Evolutionary conservation across 1,140 invertebrate species (phyloP).

Genomic region (Agrypnia vestita): DNA sequence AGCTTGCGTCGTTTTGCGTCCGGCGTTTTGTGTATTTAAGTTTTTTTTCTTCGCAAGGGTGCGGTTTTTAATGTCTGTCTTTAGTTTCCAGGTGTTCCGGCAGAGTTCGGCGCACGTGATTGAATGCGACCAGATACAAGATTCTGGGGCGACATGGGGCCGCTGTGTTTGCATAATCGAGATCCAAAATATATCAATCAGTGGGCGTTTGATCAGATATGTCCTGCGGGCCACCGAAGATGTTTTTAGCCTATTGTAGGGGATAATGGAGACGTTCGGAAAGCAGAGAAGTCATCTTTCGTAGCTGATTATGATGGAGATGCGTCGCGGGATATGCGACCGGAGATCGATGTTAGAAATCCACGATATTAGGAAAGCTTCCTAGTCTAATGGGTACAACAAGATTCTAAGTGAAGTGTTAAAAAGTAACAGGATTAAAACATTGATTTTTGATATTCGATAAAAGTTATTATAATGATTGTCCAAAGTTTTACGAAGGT

Average conservation of each 20-base stretch:
- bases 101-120: slow-evolving; percentile 14
- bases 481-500: too few species aligned
- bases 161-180: slow-evolving; percentile 52
- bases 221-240: slow-evolving; percentile 25
- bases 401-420: too few species aligned
- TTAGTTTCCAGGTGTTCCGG: slow-evolving; percentile 43
- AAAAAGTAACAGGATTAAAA: too few species aligned
- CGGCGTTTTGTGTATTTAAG: neutral
- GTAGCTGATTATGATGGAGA: neutral
- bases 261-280: slow-evolving; percentile 35
- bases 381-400: too few species aligned
- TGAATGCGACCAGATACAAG: slow-evolving; percentile 14
- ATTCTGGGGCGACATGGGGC: slow-evolving; percentile 12
- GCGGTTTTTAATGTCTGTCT: slow-evolving; percentile 31
- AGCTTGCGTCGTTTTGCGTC: neutral
- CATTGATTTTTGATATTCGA: too few species aligned
- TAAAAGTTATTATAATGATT: too few species aligned
- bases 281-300: neutral
- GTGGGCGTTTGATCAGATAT: slow-evolving; percentile 37
- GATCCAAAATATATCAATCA: slow-evolving; percentile 52
- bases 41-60: slow-evolving; percentile 35
- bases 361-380: too few species aligned
- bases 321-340: too few species aligned
- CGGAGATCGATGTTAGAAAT: too few species aligned
- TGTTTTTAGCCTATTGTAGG: slow-evolving; percentile 27